A percentile compares a stretch with the other conserved stretches of the same genome.
phyloP scores from a whole-genome alignment of 2,888 invertebrate species.

The Stenichneumon culpator region DNA sequence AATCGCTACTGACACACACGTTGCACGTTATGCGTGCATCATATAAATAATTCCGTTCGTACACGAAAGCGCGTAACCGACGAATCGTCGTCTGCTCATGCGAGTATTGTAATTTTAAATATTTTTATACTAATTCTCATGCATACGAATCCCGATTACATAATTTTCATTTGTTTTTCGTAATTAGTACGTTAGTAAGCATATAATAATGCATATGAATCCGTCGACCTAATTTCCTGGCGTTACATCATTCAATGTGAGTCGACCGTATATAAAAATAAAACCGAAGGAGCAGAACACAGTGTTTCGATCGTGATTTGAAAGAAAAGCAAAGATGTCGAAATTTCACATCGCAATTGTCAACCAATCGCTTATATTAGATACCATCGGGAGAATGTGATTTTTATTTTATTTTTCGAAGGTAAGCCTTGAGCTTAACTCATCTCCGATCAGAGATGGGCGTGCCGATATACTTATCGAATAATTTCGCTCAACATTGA shows the following conservation, averaged over 20 bases:
- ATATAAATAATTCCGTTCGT: slow-evolving; percentile 33
- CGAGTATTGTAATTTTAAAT: slow-evolving; percentile 72
- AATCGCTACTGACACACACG: not conserved
- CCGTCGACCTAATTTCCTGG: slow-evolving; percentile 24
- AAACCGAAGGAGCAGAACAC: not conserved
- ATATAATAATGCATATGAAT: slow-evolving; percentile 3
- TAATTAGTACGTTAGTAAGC: not conserved
- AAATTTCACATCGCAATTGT: not conserved
- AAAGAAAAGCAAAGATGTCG: not conserved
- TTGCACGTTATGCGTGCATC: slow-evolving; percentile 13
- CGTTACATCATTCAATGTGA: not conserved
- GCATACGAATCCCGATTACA: slow-evolving; percentile 39
- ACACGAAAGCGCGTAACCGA: slow-evolving; percentile 24
- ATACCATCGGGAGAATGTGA: not conserved
- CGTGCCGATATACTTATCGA: not conserved
- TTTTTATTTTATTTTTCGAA: not conserved
- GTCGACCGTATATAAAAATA: not conserved
- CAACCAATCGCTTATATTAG: not conserved
- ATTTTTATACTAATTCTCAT: slow-evolving; percentile 73
- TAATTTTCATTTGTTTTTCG: slow-evolving; percentile 9
- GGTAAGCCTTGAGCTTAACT: not conserved
- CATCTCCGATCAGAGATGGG: not conserved
- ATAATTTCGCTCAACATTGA: slow-evolving; percentile 9
- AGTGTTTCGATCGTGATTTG: not conserved
- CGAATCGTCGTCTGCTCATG: slow-evolving; percentile 26